Evolutionary conservation across 1,140 invertebrate genomes (phyloP), one percentile per base, ranked within the genome.

Genomic region (Aphidius gifuensis): DNA sequence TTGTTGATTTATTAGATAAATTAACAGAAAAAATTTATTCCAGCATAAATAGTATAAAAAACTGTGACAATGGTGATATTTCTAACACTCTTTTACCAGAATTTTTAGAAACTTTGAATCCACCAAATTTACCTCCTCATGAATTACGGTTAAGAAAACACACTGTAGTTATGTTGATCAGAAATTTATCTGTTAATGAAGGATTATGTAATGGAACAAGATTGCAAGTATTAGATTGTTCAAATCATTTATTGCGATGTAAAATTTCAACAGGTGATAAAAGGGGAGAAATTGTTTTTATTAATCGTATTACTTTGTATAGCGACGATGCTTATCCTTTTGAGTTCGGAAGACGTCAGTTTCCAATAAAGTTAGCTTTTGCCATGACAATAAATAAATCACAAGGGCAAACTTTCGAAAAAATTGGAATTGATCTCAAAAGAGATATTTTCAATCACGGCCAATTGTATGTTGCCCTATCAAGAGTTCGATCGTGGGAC

Each of bases 301-400:
- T n/a, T n/a, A n/a, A n/a, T n/a, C n/a, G n/a, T n/a, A n/a, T n/a
- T n/a, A n/a, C n/a, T n/a, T 23, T 51, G 5, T 9, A 64, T 59
- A 48, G 56, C 43, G 62, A 67, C 48, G 42, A 61, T 53, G 42
- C 42, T 23, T 60, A 64, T 47, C 47, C 55, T 11, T 66, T 59
- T 48, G 50, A 46, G 9, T 58, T 68, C n/a, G 49, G 63, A 60
- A 56, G 69, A 47, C 21, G 59, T n/a, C 69, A 72, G 58, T 71
- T 71, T 58, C 67, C 69, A 1, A 51, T 65, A 44, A 64, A 67
- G 65, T 62, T 84, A 2, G 80, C 83, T 23, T 86, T 85, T 74
- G 75, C 76, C 3, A 77, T 84, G 70, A 83, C 79, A 79, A 82
- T 64, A 82, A 21, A 51, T 32, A 51, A 51, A 51, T 21, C 49